phyloP scores from a whole-genome alignment of 2,113 vertebrate genomes.

The Centropus bengalensis region DNA sequence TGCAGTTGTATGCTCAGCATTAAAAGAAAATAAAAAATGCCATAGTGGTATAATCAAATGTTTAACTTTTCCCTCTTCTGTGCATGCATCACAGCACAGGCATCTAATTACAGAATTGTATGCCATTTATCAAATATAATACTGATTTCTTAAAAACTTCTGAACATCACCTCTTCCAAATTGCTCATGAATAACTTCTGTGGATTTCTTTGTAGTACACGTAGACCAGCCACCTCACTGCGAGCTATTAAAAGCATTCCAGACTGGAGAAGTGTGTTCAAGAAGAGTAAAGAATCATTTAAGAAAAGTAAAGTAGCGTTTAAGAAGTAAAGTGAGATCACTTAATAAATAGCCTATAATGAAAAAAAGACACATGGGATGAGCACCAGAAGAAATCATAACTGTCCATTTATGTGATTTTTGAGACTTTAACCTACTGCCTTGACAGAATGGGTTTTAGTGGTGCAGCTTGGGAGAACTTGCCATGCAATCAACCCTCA shows the following conservation, averaged over 20 bases:
- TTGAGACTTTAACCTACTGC: background rate
- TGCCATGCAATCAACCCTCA: background rate
- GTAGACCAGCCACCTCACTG: background rate
- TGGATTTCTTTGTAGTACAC: background rate
- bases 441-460: background rate
- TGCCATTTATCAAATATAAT: background rate
- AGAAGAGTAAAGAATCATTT: background rate
- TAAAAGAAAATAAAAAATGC: slow-evolving; percentile 21
- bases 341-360: background rate
- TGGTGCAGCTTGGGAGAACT: background rate
- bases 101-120: background rate
- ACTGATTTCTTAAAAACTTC: background rate
- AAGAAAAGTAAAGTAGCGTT: background rate
- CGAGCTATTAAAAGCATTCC: background rate
- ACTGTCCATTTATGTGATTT: background rate
- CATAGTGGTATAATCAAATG: background rate
- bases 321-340: background rate
- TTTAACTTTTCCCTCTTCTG: background rate
- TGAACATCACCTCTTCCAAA: background rate
- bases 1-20: background rate
- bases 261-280: background rate
- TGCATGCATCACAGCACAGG: background rate
- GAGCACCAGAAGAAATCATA: background rate
- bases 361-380: background rate
- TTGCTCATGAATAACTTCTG: background rate